A percentile compares a stretch with the other conserved stretches of the same genome.
Conservation (phyloP, 2,888 invertebrate species). For the Cheilosia variabilis region DNA sequence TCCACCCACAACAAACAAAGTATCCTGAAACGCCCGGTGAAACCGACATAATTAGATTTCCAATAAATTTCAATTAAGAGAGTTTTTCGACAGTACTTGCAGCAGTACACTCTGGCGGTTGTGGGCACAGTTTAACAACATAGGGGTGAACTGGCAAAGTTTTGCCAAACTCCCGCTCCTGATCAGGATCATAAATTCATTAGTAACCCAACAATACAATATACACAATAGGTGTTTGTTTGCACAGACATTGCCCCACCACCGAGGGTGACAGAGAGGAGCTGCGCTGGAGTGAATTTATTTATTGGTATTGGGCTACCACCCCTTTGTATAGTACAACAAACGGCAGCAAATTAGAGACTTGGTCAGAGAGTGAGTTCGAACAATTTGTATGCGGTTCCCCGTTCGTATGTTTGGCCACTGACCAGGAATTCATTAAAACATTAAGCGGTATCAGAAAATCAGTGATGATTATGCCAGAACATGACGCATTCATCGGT, state of each 20-base stretch:
- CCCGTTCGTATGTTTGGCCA: slow-evolving; percentile 36
- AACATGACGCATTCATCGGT: slow-evolving; percentile 60
- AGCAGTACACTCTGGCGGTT: slow-evolving; percentile 11
- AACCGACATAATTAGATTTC: slow-evolving; percentile 71
- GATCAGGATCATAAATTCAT: slow-evolving; percentile 74
- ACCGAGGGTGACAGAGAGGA: slow-evolving; percentile 13
- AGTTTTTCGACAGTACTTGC: slow-evolving; percentile 39
- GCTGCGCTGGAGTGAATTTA: slow-evolving; percentile 35
- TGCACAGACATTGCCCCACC: slow-evolving; percentile 19
- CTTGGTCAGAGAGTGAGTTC: slow-evolving; percentile 1
- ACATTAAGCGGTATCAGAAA: slow-evolving; percentile 55
- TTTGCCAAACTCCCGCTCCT: slow-evolving; percentile 18
- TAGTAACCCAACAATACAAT: slow-evolving; percentile 62
- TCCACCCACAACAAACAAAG: not conserved
- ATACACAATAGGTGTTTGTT: slow-evolving; percentile 59
- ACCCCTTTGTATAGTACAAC: not conserved
- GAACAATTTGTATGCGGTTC: slow-evolving; percentile 51
- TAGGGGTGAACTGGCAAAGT: slow-evolving; percentile 14
- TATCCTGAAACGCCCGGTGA: slow-evolving; percentile 4
- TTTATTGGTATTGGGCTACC: slow-evolving; percentile 39
- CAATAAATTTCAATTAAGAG: slow-evolving; percentile 72
- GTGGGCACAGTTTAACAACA: slow-evolving; percentile 29
- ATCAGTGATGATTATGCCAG: slow-evolving; percentile 31
- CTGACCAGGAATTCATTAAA: slow-evolving; percentile 70
- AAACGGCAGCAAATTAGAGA: slow-evolving; percentile 55